phyloP scores from a whole-genome alignment of 2,113 vertebrate genomes.

The Mohoua ochrocephala region DNA sequence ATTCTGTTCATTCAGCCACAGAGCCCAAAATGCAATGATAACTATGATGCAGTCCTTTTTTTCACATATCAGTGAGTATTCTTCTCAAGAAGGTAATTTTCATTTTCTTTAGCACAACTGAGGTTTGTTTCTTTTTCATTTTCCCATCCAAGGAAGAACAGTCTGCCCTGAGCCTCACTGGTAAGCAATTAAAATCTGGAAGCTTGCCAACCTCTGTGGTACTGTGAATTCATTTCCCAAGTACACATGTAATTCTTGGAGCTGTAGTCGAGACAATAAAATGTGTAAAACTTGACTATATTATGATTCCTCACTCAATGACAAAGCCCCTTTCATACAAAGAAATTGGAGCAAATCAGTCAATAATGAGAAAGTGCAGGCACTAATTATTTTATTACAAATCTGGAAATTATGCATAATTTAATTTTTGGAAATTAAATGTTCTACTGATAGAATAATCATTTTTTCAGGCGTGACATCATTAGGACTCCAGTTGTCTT shows the following conservation, averaged over 20 bases:
- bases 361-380: not conserved
- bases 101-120: not conserved
- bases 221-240: conserved; percentile 50
- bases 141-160: conserved; percentile 19
- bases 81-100: not conserved
- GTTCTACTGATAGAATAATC: not conserved
- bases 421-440: conserved; percentile 32
- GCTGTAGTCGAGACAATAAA: conserved; percentile 34
- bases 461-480: conserved; percentile 9
- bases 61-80: not conserved
- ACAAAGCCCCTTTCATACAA: conserved; percentile 2
- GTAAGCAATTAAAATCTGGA: conserved; percentile 60
- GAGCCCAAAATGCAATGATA: not conserved
- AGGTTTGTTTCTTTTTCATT: not conserved
- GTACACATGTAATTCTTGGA: conserved; percentile 49
- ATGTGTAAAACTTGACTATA: conserved; percentile 42
- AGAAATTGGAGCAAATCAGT: not conserved
- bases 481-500: not conserved
- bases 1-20: not conserved
- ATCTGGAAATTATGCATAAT: conserved; percentile 46
- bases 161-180: not conserved
- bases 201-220: conserved; percentile 39
- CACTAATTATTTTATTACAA: conserved; percentile 60
- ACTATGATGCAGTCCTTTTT: not conserved
- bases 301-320: not conserved